Evolutionary conservation across 2,797 vertebrate genomes (phyloP).

Genomic region (Bufotes viridis): DNA sequence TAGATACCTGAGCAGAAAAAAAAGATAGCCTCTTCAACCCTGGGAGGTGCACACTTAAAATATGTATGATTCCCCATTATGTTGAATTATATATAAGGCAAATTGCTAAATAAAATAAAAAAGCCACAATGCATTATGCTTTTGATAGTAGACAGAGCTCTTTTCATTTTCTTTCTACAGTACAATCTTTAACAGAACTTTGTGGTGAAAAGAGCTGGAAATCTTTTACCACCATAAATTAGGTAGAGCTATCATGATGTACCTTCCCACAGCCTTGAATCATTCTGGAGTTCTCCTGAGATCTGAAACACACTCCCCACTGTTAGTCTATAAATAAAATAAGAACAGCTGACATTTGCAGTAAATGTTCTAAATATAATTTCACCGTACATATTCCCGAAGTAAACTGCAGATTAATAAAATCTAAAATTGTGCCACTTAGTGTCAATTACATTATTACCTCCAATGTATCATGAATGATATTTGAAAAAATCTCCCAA

Average conservation of each 20-base stretch:
- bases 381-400: conserved; percentile 8
- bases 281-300: conserved; percentile 53
- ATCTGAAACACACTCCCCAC: conserved; percentile 49
- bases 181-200: conserved; percentile 25
- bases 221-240: conserved; percentile 51
- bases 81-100: conserved; percentile 8
- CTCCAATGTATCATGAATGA: neutral
- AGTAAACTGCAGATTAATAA: conserved; percentile 15
- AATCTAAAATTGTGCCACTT: neutral
- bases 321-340: conserved; percentile 59
- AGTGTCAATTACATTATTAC: neutral
- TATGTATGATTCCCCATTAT: neutral
- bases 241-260: conserved; percentile 54
- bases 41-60: neutral
- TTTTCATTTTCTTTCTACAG: neutral
- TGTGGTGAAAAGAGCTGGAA: conserved; percentile 13
- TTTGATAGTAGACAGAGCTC: conserved; percentile 7
- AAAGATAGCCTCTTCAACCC: neutral
- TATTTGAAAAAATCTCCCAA: neutral
- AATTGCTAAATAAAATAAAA: neutral
- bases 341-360: conserved; percentile 57
- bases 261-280: conserved; percentile 48
- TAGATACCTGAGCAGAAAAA: neutral
- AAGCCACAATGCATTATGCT: neutral
- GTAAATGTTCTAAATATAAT: conserved; percentile 52